Evolutionary conservation across 2,113 vertebrate species (phyloP), one percentile per base, ranked within the genome.

Genomic region (Megaleporinus macrocephalus): DNA sequence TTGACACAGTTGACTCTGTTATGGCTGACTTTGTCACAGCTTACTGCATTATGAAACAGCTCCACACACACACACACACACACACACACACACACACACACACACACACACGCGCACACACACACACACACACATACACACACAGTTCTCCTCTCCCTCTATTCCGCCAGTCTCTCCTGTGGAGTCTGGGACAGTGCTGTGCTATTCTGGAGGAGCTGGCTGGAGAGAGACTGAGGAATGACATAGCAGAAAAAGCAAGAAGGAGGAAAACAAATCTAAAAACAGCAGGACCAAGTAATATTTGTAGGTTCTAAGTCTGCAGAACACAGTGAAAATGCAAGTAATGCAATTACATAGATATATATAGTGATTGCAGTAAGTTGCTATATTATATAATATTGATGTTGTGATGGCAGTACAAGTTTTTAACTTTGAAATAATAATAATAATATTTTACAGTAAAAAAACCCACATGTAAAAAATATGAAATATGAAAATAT

Each of bases 11-110:
- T 68, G 27, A 68, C 61, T 77, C 29, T 33, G 61, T 4, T 26
- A n/a, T 26, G 61, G 24, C 24, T 7, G 63, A 33, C 20, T 20
- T 20, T 30, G 49, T 30, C 47, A 68, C 2, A 18, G 20, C 20
- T 62, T 44, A 76, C 62, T 55, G 27, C 62, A 68, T 78, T 68
- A 53, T 78, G 30, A 66, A 68, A 78, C 27, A 66, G 44, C 30
- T 18, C 49, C 24, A 29, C 49, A 20, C 24, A 29, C 70, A 29
- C 7, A 68, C 65, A 22, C 30, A 68, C 65, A 30, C 27, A 22
- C 15, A 30, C 63, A 33, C 63, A 66, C 29, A 66, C 13, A 66
- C 27, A 66, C 63, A 66, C 63, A 20, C 29, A 29, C 61, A 68
- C 65, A 69, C 30, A n/a, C 33, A 36, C 30, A 36, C 65, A 41